phyloP scores from a whole-genome alignment of 2,888 invertebrate species.

The Emmelina monodactyla region DNA sequence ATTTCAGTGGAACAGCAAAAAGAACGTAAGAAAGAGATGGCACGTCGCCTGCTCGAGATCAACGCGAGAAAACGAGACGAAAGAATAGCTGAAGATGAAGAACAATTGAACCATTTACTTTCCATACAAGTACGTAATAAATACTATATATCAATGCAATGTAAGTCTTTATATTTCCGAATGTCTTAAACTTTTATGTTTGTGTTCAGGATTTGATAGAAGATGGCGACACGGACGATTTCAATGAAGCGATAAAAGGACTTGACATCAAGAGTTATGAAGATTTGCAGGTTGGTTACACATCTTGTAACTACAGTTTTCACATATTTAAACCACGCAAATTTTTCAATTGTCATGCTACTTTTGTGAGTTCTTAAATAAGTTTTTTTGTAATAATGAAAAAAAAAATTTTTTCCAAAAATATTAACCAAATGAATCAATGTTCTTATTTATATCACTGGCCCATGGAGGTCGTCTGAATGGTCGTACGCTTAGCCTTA shows the following conservation, averaged over 20 bases:
- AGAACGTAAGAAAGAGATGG: conserved; percentile 86
- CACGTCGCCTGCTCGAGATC: conserved; percentile 84
- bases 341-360: too few relatives aligned
- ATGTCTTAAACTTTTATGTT: neutral
- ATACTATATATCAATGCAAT: neutral
- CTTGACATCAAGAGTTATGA: conserved; percentile 78
- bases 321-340: too few relatives aligned
- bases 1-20: conserved; percentile 78
- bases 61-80: conserved; percentile 90
- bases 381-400: too few relatives aligned
- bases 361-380: too few relatives aligned
- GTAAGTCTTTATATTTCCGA: neutral
- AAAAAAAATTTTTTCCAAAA: neutral
- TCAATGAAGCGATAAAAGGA: conserved; percentile 76
- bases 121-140: conserved; percentile 70
- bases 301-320: too few relatives aligned
- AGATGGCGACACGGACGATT: conserved; percentile 77
- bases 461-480: too few relatives aligned
- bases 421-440: too few relatives aligned
- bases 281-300: conserved; percentile 75
- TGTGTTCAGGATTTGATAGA: conserved; percentile 64
- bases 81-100: conserved; percentile 87
- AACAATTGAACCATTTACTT: conserved; percentile 78
- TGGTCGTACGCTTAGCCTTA: too few relatives aligned
- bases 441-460: too few relatives aligned